Evolutionary conservation across 2,888 invertebrate genomes (phyloP).

Genomic region (Drosophila histrio): DNA sequence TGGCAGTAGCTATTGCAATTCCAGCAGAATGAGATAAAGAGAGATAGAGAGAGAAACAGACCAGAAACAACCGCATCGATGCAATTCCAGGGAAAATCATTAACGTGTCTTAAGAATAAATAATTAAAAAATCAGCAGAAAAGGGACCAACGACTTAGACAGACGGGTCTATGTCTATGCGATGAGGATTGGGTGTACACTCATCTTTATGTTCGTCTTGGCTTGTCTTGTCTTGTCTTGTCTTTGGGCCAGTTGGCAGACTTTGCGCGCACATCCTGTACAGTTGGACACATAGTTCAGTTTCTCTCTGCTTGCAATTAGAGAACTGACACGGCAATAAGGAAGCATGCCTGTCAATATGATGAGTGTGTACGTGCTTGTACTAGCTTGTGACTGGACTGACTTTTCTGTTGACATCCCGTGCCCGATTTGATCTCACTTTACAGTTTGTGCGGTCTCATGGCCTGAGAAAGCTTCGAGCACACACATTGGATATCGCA

Average conservation of each 20-base stretch:
- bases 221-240: not conserved
- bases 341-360: slow-evolving; percentile 68
- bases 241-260: not conserved
- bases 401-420: slow-evolving; percentile 40
- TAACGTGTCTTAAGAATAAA: slow-evolving; percentile 77
- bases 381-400: slow-evolving; percentile 20
- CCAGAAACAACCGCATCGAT: not conserved
- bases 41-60: not conserved
- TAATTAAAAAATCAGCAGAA: slow-evolving; percentile 68
- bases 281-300: slow-evolving; percentile 43
- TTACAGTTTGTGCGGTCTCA: slow-evolving; percentile 60
- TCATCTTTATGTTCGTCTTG: slow-evolving; percentile 2
- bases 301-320: slow-evolving; percentile 36
- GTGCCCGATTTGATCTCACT: slow-evolving; percentile 44
- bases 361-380: slow-evolving; percentile 35
- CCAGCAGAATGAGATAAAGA: slow-evolving; percentile 1
- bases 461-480: slow-evolving; percentile 52
- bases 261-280: slow-evolving; percentile 50
- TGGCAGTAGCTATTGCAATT: slow-evolving; percentile 1
- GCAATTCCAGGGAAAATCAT: slow-evolving; percentile 70
- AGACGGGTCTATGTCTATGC: slow-evolving; percentile 22
- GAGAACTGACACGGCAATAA: slow-evolving; percentile 35
- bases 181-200: slow-evolving; percentile 21
- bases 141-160: slow-evolving; percentile 24
- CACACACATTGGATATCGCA: slow-evolving; percentile 59